Conservation (phyloP, 2,797 vertebrate species). For the Eulemur rubriventer region DNA sequence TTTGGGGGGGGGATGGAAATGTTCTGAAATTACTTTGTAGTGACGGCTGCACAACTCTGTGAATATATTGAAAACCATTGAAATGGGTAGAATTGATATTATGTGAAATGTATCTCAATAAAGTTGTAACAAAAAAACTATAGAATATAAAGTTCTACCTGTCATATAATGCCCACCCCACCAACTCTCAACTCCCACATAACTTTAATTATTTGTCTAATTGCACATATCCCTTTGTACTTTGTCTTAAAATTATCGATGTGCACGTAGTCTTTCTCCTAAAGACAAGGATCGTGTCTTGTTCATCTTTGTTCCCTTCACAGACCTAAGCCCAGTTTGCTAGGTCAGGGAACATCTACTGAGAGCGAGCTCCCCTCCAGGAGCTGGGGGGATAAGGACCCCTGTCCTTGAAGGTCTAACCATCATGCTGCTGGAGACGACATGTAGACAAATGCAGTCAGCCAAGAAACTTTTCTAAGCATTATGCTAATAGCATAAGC, state of each 20-base stretch:
- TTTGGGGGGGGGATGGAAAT: background rate
- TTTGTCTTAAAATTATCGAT: background rate
- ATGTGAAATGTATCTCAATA: background rate
- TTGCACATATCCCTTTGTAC: background rate
- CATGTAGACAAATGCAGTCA: background rate
- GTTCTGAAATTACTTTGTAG: background rate
- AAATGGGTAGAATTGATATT: background rate
- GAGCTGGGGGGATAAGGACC: background rate
- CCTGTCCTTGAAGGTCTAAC: background rate
- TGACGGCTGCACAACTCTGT: background rate
- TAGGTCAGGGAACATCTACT: background rate
- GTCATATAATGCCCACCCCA: background rate
- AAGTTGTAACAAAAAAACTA: background rate
- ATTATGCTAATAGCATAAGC: background rate
- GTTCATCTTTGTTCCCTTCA: background rate
- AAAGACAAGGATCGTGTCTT: background rate
- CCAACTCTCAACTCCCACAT: background rate
- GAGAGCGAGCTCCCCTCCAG: background rate
- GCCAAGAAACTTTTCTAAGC: background rate
- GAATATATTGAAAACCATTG: background rate
- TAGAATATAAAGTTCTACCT: background rate
- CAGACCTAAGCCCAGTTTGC: background rate
- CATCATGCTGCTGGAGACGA: background rate
- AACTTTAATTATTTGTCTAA: background rate
- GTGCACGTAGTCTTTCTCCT: background rate